Evolutionary conservation across 2,888 invertebrate species (phyloP), one percentile per base, ranked within the genome.

Genomic region (Danaus chrysippus): DNA sequence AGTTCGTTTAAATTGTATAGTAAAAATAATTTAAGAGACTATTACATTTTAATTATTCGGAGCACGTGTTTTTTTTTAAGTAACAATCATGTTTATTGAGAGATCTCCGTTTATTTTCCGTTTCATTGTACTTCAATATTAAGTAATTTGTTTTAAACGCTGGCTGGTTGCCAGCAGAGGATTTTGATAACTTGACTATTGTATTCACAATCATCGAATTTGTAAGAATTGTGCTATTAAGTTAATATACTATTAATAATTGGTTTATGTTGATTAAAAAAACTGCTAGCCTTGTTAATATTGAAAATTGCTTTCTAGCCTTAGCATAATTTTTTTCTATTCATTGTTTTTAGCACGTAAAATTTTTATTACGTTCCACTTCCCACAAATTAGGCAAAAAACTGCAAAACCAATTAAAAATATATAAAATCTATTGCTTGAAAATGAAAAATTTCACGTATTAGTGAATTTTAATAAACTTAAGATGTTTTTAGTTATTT

Each of bases 121-220:
- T 54, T 19, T 43, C 42, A 42, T 34, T 55, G 23, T 62, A 54
- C 34, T 60, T 56, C 68, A 70, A 70, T 72, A 80, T 76, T 74
- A 77, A 76, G 73, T 78, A 72, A 74, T 70, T 76, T 77, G 71
- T 70, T 76, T 73, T 71, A 78, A 77, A 75, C 69, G 72, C 63
- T 85, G 84, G 82, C 81, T 43, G 46, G 58, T 42, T 64, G 75
- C 82, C 84, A 82, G 72, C 68, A 63, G 56, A 59, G 69, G 68
- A 71, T 69, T 71, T 67, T 59, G 69, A 69, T 74, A 73, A 76
- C 74, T 64, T 73, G 74, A 81, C 80, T 76, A 82, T 79, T 77
- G 76, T 71, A 77, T 75, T 75, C 77, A 78, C 81, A 83, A 81
- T 85, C 80, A 79, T 79, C 68, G 42, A 13, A 42, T 76, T 74